These are phyloP conservation scores for Papilio polytes DNA, from an alignment of 1,140 invertebrate species.

Conservation along the genomic window DNA sequence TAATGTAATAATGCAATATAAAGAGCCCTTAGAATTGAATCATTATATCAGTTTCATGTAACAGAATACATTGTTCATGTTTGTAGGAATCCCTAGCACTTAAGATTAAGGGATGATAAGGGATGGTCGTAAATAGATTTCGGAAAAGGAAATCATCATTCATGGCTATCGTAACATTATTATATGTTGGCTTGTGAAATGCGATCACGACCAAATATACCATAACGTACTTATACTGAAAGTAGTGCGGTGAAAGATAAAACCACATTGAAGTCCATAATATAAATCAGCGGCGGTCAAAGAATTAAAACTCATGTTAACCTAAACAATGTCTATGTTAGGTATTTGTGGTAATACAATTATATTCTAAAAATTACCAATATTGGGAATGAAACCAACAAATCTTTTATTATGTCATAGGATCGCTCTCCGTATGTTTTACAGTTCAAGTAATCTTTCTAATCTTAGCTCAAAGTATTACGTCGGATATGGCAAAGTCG, in stretches of 20 bases:
- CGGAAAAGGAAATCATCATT: not conserved
- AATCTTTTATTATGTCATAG: not conserved
- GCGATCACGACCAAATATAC: too few species aligned
- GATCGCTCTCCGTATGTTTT: not conserved
- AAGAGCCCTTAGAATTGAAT: not conserved
- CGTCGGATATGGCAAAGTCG: conserved; percentile 2
- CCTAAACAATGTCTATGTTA: too few species aligned
- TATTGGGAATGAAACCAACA: not conserved
- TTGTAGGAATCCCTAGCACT: conserved; percentile 7
- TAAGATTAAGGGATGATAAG: not conserved
- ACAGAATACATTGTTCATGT: conserved; percentile 1
- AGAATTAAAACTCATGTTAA: too few species aligned
- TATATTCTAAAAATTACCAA: not conserved
- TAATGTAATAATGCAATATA: conserved; percentile 1
- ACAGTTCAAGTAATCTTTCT: conserved; percentile 6
- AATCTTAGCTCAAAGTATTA: conserved; percentile 9
- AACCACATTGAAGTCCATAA: too few species aligned
- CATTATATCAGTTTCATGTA: conserved; percentile 1
- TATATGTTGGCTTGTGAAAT: too few species aligned
- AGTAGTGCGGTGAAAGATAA: too few species aligned
- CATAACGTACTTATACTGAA: too few species aligned
- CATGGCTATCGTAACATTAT: too few species aligned
- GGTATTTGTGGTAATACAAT: too few species aligned
- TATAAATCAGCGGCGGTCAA: too few species aligned
- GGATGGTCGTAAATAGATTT: not conserved